Base-by-base conservation (phyloP, 2,888 invertebrate genomes). In the Theodoxus fluviatilis region DNA sequence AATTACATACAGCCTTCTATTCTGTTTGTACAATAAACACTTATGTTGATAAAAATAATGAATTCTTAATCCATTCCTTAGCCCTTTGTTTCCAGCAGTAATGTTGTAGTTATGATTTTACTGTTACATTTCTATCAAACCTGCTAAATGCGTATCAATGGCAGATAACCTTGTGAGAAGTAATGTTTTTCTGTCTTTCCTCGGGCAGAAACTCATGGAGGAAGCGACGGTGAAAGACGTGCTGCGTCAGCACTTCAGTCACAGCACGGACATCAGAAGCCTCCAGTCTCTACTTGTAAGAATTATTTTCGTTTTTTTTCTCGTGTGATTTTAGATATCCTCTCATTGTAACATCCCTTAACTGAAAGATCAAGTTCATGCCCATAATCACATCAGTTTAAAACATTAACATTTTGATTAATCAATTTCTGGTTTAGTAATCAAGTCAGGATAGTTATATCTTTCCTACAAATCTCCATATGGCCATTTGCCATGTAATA, bases 211-310 rank as follows among this genome's bases (percentile, higher is more conserved):
- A 9, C 38, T 87, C 93, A 72, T 81, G 88, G 0, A 84, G 86
- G 18, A 90, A 91, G 76, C 87, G 12, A 89, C 89, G 47, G 90
- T 94, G 4, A 82, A 88, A 0, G 90, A 90, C 75, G 85, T 90
- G 9, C 85, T 94, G 25, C 90, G 92, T 78, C 90, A 91, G 80
- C 89, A 93, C 74, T 91, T 91, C 79, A 91, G 92, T 78, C 89
- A 91, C 65, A 91, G 91, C 76, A 89, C 90, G 4, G 91, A 91
- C 80, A 91, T 93, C 76, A 90, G 90, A 77, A 88, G 90, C n/a
- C 90, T 92, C 72, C 91, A 91, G 82, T 91, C 91, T 87, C 89
- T 91, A 68, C 87, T 92, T 90, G 94, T 92, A 84, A 89, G 88
- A 71, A 63, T 40, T 43, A 15, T n/a, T 37, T 22, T 43, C 35